These are phyloP conservation scores for Epizoanthus stellaris DNA, from an alignment of 92 coral and sea anemone species.

Conservation along the genomic window DNA sequence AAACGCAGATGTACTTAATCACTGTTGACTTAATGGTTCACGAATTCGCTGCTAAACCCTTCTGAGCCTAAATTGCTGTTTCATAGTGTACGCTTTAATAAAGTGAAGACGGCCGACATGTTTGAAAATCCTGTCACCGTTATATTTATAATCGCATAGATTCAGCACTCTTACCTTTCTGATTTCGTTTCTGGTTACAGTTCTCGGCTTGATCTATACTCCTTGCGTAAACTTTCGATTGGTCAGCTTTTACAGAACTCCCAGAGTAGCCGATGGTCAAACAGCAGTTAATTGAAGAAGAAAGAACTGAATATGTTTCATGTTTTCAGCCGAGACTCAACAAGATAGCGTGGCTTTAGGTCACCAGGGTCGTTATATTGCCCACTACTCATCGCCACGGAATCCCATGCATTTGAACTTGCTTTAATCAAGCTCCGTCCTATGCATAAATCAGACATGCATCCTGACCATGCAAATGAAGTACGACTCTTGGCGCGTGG, in stretches of 20 bases:
- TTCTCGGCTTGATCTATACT: background rate
- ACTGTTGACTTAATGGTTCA: background rate
- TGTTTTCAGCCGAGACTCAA: background rate
- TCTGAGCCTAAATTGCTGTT: background rate
- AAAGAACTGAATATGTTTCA: background rate
- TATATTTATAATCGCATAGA: background rate
- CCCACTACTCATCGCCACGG: conserved; percentile 16
- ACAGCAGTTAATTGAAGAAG: background rate
- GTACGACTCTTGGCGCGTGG: background rate
- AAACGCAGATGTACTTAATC: background rate
- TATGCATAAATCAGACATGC: conserved; percentile 40
- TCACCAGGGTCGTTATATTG: background rate
- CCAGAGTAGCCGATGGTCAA: background rate
- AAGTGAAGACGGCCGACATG: background rate
- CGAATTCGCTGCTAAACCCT: conserved; percentile 7
- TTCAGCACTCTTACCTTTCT: conserved; percentile 29
- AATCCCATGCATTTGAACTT: conserved; percentile 9
- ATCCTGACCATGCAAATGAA: conserved; percentile 30
- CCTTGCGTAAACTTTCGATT: background rate
- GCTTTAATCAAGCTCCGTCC: background rate
- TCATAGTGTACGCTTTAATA: background rate
- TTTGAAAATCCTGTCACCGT: background rate
- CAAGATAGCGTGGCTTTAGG: background rate
- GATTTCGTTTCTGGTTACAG: background rate
- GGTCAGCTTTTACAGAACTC: background rate